Evolutionary conservation across 1,140 invertebrate genomes (phyloP), one percentile per base, ranked within the genome.

Genomic region (Euura saliciscinereae): DNA sequence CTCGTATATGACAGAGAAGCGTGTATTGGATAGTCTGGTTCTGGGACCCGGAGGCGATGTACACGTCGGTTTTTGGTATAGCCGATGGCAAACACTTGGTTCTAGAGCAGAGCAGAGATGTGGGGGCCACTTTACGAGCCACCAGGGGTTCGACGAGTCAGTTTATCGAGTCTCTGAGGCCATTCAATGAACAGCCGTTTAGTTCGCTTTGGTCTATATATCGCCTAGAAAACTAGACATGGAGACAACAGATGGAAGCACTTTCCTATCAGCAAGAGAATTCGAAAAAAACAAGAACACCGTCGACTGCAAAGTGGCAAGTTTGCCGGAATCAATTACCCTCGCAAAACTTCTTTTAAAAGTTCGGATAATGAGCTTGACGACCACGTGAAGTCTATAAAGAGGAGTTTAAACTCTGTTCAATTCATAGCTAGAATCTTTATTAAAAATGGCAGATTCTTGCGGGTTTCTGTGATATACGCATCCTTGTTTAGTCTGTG

Each of bases 81-180:
- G 51, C 51, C 51, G 4, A 59, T 59, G 51, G 51, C 51, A 3
- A 43, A 44, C 6, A n/a, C 51, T 45, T 64, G 10, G 44, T 45
- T 4, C 10, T 59, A 45, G 43, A 43, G 68, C 46, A 45, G 70
- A 66, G n/a, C n/a, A n/a, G n/a, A n/a, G n/a, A n/a, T n/a, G n/a
- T n/a, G 13, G 64, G 65, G 67, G 78, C 51, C 51, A 59, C 51
- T 83, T 82, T 84, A 84, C 78, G 78, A 83, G 78, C 75, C 66
- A 78, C 51, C 74, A 71, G 71, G 74, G 76, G 72, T 72, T 79
- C 71, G 72, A 72, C 75, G 70, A 77, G 77, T 79, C 77, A 72
- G 81, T 81, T 84, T 82, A 84, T 84, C 83, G 81, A 77, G 73
- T 73, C 75, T 71, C 71, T 79, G 69, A 75, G 73, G 71, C 79